Base-by-base conservation (phyloP, 1,140 invertebrate species). In the Anastatus disparis region DNA sequence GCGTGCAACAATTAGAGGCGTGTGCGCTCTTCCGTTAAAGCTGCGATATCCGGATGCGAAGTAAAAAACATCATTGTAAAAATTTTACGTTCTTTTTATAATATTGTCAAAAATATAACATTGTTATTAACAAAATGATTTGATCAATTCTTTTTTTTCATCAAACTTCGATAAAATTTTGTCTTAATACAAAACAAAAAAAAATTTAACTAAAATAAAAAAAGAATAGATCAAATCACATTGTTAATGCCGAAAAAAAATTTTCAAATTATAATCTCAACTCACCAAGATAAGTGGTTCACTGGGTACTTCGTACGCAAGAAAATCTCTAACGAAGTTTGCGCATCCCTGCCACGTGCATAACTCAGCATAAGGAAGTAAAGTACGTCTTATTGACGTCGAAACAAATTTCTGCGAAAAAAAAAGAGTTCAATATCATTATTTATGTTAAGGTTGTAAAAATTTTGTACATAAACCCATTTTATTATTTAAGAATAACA, bases 371-470 rank as follows among this genome's bases (percentile, higher is more conserved):
- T 87, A 90, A 10, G 88, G 87, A 29, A 91, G 79, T 46, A 87
- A 88, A 29, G 90, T 91, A 31, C 89, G 89, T 26, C 89, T 86
- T 68, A 93, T 88, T n/a, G 88, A 86, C 12, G 90, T 91, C 67
- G 90, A 92, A 52, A 92, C 89, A 86, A 92, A 91, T 89, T 91
- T 92, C 90, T 91, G 76, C 61, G 84, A 48, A 3, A 12, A 7
- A 1, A 29, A 15, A 55, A 7, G 10, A 4, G 27, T 2, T 13
- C 53, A 55, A 53, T 53, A 29, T 53, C 9, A n/a, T n/a, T n/a
- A n/a, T n/a, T n/a, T n/a, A n/a, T n/a, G n/a, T n/a, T n/a, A n/a
- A n/a, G n/a, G n/a, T n/a, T n/a, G n/a, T n/a, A n/a, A n/a, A n/a
- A n/a, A n/a, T n/a, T n/a, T 61, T 68, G 64, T 64, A 64, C 48